Base-by-base conservation (phyloP, 2,888 invertebrate species). In the Sesia apiformis region DNA sequence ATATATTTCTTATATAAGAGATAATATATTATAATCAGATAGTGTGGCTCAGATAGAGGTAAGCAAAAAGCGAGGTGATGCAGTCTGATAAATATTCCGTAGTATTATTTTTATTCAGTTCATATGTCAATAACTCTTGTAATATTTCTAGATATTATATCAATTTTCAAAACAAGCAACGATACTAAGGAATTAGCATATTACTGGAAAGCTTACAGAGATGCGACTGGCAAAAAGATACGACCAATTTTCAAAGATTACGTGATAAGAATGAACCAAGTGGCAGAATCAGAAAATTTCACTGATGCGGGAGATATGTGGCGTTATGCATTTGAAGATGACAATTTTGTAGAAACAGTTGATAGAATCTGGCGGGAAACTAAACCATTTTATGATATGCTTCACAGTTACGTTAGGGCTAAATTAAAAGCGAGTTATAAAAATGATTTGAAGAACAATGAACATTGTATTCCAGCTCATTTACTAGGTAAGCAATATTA, bases 381-480 rank as follows among this genome's bases (percentile, higher is more conserved):
- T 4, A 90, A 91, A 66, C 94, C 94, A 0, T 72, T 94, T n/a
- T 94, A 94, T 69, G 66, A 88, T 39, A 79, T 92, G 57, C 69
- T 94, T 7, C 94, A 94, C 66, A 86, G 90, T 50, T 94, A 92
- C 66, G 92, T 93, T 0, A 79, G 91, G 61, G 74, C 72, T 40
- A 92, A 92, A 67, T 70, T 94, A 40, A 90, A 81, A 61, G 53
- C 67, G 0, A 63, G 72, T 39, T 93, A 93, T 64, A 88, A 85
- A 43, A 78, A 87, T 6, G 79, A 88, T 53, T 70, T 89, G 3
- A 73, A 77, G 39, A 67, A 64, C 40, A 78, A 81, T 5, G 84
- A 90, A 55, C 91, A 90, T 6, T 78, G 90, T 4, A 92, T 94
- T 58, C 94, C 94, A 0, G 94, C 93, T 1, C 94, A 94, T 78